A percentile compares a stretch with the other conserved stretches of the same genome.
Evolutionary conservation across 2,113 vertebrate genomes (phyloP).

Genomic region (Tenebrosternarchus preto): DNA sequence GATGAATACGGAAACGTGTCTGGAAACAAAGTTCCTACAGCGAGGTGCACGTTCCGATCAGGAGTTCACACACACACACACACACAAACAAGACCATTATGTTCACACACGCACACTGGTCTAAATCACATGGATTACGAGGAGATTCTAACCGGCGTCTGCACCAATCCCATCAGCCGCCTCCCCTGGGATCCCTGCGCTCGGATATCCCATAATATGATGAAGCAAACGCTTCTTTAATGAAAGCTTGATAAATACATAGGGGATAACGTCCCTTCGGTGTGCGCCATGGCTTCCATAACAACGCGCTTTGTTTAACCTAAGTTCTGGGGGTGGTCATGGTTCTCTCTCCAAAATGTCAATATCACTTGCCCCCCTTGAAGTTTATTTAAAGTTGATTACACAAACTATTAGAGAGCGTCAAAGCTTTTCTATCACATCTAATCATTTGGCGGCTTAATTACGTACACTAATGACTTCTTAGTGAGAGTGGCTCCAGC

Average conservation of each 20-base stretch:
- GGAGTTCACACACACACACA: not conserved
- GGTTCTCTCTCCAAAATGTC: slow-evolving; percentile 21
- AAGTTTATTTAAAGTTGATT: slow-evolving; percentile 44
- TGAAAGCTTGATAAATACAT: not conserved
- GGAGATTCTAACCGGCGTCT: no score
- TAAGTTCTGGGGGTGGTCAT: not conserved
- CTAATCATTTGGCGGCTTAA: slow-evolving; percentile 42
- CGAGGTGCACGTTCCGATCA: not conserved
- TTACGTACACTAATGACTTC: slow-evolving; percentile 43
- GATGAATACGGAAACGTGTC: no score
- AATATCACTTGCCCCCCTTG: slow-evolving; percentile 9
- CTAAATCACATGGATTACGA: not conserved
- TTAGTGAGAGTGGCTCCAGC: slow-evolving; percentile 16
- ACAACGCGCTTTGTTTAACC: not conserved
- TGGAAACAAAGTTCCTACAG: no score
- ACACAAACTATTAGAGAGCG: slow-evolving; percentile 40
- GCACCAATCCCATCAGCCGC: no score
- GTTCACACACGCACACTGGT: not conserved
- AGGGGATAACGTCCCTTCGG: not conserved
- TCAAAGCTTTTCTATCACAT: slow-evolving; percentile 43
- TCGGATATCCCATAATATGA: no score
- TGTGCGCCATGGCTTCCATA: not conserved
- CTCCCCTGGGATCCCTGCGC: not conserved
- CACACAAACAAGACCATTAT: not conserved
- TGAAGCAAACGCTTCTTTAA: not conserved